Base-by-base conservation (phyloP, 2,113 vertebrate genomes). In the Crypturellus undulatus region DNA sequence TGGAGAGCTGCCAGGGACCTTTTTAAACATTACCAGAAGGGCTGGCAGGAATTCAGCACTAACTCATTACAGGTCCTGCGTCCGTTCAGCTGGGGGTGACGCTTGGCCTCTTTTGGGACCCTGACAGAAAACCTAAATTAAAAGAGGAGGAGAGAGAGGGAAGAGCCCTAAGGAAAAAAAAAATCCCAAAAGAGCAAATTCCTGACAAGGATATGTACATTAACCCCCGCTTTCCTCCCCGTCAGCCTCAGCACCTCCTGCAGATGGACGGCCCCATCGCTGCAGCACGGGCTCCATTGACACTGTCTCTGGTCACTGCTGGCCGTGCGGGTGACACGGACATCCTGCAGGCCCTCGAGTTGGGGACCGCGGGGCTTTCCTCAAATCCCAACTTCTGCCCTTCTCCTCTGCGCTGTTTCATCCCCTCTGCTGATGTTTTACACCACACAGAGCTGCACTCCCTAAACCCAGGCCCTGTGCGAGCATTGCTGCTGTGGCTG, bases 101-200 rank as follows among this genome's bases (percentile, higher is more conserved):
- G 49, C 58, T 3, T 70, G 69, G 77, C 81, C 87, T 85, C 84
- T 54, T 75, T 18, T 54, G 86, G 86, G 84, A 80, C 47, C 32
- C 89, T 72, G 84, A 89, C 93, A 95, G 89, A 87, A 78, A 81
- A 86, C n/a, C 73, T 49, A 68, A 94, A 94, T 90, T 84, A 88
- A 75, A 94, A 85, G 2, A 32, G 87, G 72, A 94, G 69, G 75
- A 87, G 9, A 69, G 68, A 83, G 15, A 12, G 25, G 38, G 26
- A 79, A 15, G 25, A 86, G 32, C 38, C 60, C 36, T 9, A 4
- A 13, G 69, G 86, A 86, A 91, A 92, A 91, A 91, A 32, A 76
- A 54, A 91, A 91, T 90, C 89, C 89, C 28, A 76, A 87, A 90
- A 92, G 87, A 92, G 28, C 69, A 49, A 90, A 90, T 73, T 91